These are phyloP conservation scores for Sisyra nigra DNA, from an alignment of 2,888 invertebrate genomes.

Conservation along the genomic window DNA sequence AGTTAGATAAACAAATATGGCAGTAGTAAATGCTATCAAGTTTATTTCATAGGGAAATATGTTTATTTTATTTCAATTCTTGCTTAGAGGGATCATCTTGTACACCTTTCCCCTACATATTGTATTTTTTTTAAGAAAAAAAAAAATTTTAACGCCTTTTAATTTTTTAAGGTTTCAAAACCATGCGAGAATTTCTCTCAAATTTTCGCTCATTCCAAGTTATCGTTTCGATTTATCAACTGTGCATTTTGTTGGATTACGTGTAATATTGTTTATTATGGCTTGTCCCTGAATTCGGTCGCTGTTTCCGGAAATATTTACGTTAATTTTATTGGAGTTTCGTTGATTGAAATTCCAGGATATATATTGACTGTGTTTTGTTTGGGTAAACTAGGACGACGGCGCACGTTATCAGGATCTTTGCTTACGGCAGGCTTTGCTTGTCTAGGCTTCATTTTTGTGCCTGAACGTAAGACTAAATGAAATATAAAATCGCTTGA, in stretches of 20 bases:
- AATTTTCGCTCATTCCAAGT: too few relatives aligned
- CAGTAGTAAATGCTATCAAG: too few relatives aligned
- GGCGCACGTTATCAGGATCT: constrained; percentile 40
- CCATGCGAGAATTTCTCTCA: too few relatives aligned
- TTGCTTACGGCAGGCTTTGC: constrained; percentile 44
- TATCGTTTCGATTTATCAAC: constrained; percentile 34
- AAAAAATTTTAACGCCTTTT: too few relatives aligned
- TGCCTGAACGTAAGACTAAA: constrained; percentile 31
- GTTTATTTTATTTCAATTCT: too few relatives aligned
- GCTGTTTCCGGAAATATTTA: constrained; percentile 59
- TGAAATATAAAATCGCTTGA: not conserved
- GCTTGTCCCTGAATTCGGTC: constrained; percentile 61
- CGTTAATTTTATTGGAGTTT: constrained; percentile 54
- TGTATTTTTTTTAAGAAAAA: too few relatives aligned
- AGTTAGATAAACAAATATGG: too few relatives aligned
- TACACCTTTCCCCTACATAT: too few relatives aligned
- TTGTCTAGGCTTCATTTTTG: constrained; percentile 40
- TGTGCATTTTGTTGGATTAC: constrained; percentile 71
- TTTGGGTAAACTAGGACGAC: constrained; percentile 46
- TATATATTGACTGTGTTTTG: constrained; percentile 44
- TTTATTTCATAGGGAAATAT: too few relatives aligned
- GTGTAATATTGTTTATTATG: constrained; percentile 65
- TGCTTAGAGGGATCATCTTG: too few relatives aligned
- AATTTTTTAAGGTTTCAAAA: too few relatives aligned
- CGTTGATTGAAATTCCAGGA: constrained; percentile 56